phyloP scores from a whole-genome alignment of 1,140 invertebrate genomes.

The Drosophila oshimai region DNA sequence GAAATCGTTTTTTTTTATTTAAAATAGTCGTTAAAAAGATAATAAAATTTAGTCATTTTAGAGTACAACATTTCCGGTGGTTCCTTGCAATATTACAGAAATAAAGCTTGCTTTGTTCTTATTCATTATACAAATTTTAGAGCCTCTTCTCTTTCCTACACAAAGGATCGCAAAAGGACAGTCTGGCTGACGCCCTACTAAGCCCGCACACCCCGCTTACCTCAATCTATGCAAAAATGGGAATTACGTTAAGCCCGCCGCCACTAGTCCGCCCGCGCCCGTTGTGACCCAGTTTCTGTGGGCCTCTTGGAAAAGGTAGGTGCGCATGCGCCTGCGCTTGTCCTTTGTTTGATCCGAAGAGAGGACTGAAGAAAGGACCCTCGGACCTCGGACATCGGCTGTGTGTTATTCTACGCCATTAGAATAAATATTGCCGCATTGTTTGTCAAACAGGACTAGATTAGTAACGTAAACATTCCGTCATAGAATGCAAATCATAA shows the following conservation, averaged over 20 bases:
- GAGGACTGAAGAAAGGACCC: not conserved
- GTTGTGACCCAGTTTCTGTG: conserved; percentile 40
- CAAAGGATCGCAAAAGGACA: conserved; percentile 38
- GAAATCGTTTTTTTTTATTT: too few relatives aligned
- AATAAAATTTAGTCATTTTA: too few relatives aligned
- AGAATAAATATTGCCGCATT: conserved; percentile 82
- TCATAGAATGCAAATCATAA: conserved; percentile 76
- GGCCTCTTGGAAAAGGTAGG: not conserved
- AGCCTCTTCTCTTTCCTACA: not conserved
- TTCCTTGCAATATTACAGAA: not conserved
- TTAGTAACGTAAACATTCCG: conserved; percentile 79
- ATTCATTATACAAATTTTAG: not conserved
- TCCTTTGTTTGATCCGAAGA: conserved; percentile 15
- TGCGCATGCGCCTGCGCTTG: conserved; percentile 37
- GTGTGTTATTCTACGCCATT: conserved; percentile 77
- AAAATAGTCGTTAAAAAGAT: too few relatives aligned
- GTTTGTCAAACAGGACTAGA: conserved; percentile 82
- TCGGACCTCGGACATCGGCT: conserved; percentile 32
- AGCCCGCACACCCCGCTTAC: conserved; percentile 44
- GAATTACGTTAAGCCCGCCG: conserved; percentile 55
- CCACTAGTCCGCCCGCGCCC: conserved; percentile 28
- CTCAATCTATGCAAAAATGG: conserved; percentile 59
- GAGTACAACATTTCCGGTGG: too few relatives aligned
- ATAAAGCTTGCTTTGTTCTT: not conserved
- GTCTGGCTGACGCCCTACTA: conserved; percentile 67